These are phyloP conservation scores for Lottia scabra DNA, from an alignment of 2,888 invertebrate genomes.

Conservation along the genomic window DNA sequence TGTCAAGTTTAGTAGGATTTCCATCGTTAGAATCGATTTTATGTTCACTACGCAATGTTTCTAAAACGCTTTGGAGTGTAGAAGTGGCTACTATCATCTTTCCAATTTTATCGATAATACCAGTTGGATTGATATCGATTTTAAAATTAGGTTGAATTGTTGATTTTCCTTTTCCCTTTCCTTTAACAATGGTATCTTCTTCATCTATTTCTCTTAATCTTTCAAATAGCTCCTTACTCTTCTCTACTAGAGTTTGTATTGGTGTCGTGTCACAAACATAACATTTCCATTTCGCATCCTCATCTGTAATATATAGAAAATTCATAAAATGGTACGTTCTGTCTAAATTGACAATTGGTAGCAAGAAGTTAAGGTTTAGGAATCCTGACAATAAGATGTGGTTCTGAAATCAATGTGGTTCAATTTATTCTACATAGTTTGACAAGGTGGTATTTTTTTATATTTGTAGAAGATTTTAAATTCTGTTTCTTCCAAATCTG, in stretches of 20 bases:
- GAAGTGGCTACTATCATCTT: neutral
- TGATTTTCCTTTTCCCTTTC: neutral
- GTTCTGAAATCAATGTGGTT: neutral
- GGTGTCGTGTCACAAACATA: slow-evolving; percentile 71
- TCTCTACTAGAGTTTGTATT: slow-evolving; percentile 66
- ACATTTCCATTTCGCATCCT: slow-evolving; percentile 70
- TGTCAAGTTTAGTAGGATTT: neutral
- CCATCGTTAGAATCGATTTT: too few relatives aligned
- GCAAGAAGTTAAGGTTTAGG: neutral
- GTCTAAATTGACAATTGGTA: too few relatives aligned
- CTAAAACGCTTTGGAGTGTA: neutral
- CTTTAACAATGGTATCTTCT: neutral
- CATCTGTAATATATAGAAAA: slow-evolving; percentile 34
- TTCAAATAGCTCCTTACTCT: slow-evolving; percentile 60
- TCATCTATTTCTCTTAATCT: slow-evolving; percentile 25
- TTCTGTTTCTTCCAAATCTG: too few relatives aligned
- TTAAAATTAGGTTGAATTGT: neutral
- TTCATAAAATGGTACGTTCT: too few relatives aligned
- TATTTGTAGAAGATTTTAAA: too few relatives aligned
- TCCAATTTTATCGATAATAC: neutral
- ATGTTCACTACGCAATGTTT: neutral
- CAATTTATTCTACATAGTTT: too few relatives aligned
- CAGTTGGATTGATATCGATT: neutral
- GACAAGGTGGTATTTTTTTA: too few relatives aligned
- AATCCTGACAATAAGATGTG: neutral